These are phyloP conservation scores for Gryllus bimaculatus DNA, from an alignment of 1,140 invertebrate species.

Conservation along the genomic window DNA sequence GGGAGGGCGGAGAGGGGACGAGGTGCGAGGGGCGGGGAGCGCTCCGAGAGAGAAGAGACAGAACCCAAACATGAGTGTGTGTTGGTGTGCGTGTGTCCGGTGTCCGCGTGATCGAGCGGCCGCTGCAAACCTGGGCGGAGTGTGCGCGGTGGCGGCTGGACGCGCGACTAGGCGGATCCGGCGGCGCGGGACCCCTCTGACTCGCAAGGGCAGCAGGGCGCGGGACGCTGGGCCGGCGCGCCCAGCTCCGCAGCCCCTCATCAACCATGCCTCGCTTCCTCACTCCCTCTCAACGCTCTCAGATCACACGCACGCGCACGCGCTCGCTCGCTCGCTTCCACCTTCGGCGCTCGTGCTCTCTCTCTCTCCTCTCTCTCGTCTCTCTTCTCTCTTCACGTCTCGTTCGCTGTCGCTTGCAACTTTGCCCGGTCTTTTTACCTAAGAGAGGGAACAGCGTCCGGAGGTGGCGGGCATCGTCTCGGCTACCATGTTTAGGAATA, in stretches of 20 bases:
- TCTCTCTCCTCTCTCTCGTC: not conserved
- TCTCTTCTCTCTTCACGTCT: not conserved
- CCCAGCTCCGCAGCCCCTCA: not conserved
- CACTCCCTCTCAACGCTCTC: not conserved
- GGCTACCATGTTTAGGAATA: conserved; percentile 76
- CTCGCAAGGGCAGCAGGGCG: not conserved
- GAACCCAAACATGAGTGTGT: not conserved
- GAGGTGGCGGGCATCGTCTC: conserved; percentile 76
- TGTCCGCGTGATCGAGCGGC: not conserved
- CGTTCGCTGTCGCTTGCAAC: not conserved
- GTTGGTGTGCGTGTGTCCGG: not conserved
- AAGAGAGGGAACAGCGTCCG: conserved; percentile 74
- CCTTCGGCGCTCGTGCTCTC: not conserved
- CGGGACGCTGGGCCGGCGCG: not conserved
- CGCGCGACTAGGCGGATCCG: not conserved
- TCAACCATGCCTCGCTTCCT: not conserved
- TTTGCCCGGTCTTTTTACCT: conserved; percentile 43
- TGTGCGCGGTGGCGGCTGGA: not conserved
- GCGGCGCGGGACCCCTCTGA: not conserved
- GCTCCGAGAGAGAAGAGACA: not conserved
- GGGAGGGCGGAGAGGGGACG: not conserved
- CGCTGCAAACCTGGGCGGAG: not conserved
- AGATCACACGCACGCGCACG: not conserved
- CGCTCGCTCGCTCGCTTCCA: not conserved
- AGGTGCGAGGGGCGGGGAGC: not conserved